phyloP scores from a whole-genome alignment of 2,113 vertebrate genomes.

The Mastomys coucha region DNA sequence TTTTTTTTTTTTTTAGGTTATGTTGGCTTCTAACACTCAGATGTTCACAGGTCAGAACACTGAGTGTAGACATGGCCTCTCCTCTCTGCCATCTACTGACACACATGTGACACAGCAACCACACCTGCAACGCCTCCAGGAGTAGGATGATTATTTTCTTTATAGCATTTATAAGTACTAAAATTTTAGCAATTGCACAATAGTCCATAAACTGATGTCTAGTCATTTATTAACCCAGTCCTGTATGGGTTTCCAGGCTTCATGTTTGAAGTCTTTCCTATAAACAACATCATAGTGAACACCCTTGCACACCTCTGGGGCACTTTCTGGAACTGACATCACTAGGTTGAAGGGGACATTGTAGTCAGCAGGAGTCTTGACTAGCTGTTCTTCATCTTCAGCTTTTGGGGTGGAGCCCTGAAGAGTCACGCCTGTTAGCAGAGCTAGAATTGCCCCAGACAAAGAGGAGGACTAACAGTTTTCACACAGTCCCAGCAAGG shows the following conservation, averaged over 20 bases:
- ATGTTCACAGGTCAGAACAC: not conserved
- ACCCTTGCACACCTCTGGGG: not conserved
- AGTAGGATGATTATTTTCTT: not conserved
- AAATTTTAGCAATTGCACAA: not conserved
- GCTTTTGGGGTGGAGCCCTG: not conserved
- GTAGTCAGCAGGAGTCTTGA: not conserved
- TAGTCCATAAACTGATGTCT: not conserved
- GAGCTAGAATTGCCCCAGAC: not conserved
- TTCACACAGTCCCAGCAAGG: not conserved
- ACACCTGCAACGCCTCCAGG: not conserved
- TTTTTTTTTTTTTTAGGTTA: not conserved
- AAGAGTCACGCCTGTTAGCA: not conserved
- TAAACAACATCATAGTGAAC: slow-evolving; percentile 33
- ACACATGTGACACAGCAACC: not conserved
- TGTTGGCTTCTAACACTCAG: not conserved
- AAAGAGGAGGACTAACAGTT: not conserved
- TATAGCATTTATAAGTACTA: slow-evolving; percentile 17
- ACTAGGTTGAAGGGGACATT: not conserved
- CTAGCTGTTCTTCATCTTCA: not conserved
- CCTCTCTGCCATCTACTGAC: not conserved
- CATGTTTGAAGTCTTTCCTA: slow-evolving; percentile 28
- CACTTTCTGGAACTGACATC: slow-evolving; percentile 9
- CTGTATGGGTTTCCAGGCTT: not conserved
- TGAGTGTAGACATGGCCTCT: not conserved
- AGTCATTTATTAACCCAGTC: not conserved